Evolutionary conservation across 2,888 invertebrate genomes (phyloP).

Genomic region (Mesodorylaimus sp.): DNA sequence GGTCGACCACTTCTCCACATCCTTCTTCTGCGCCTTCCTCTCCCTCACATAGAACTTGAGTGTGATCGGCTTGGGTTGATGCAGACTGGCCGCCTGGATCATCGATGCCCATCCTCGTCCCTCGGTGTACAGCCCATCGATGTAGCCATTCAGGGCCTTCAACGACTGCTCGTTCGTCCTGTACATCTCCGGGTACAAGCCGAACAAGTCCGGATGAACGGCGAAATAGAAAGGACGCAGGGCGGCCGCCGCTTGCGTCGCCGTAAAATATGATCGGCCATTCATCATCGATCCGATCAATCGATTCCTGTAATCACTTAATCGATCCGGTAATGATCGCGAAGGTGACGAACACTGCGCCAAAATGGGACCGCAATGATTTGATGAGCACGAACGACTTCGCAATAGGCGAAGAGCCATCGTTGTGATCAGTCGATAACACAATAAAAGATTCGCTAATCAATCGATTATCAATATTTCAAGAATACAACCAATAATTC

Average conservation of each 20-base stretch:
- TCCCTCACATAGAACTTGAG: constrained; percentile 2
- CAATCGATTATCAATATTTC: too few relatives aligned
- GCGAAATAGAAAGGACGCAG: constrained; percentile 35
- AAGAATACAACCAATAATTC: too few relatives aligned
- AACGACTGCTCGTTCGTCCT: constrained; percentile 11
- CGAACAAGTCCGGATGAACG: constrained; percentile 38
- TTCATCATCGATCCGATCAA: too few relatives aligned
- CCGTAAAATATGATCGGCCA: constrained; percentile 15
- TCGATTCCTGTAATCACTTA: too few relatives aligned
- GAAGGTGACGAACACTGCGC: too few relatives aligned
- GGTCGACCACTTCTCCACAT: neutral
- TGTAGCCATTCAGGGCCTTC: constrained; percentile 27
- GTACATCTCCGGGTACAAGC: constrained; percentile 29
- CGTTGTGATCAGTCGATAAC: too few relatives aligned
- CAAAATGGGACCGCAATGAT: too few relatives aligned
- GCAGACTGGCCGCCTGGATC: too few relatives aligned
- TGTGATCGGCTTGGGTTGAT: neutral
- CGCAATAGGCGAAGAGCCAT: too few relatives aligned
- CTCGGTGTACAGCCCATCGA: constrained; percentile 23
- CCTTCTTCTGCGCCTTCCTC: neutral
- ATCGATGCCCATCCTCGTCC: neutral
- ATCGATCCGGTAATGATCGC: too few relatives aligned
- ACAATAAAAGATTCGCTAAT: too few relatives aligned
- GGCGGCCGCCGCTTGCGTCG: constrained; percentile 29
- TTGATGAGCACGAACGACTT: too few relatives aligned